phyloP scores from a whole-genome alignment of 1,140 invertebrate species.

The Drosophila micromelanica region DNA sequence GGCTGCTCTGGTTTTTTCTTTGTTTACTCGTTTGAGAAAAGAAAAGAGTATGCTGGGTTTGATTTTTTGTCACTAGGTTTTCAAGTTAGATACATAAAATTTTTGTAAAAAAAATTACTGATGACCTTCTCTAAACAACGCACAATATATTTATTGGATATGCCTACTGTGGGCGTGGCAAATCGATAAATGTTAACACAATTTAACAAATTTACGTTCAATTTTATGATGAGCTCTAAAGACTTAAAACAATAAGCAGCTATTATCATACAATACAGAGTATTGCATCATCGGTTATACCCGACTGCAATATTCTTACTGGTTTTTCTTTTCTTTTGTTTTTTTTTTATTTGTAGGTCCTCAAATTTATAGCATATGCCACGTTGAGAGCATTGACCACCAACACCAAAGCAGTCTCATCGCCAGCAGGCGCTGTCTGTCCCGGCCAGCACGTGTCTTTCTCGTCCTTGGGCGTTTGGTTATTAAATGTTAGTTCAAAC shows the following conservation, averaged over 20 bases:
- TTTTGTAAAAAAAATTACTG: too few species aligned
- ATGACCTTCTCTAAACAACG: too few species aligned
- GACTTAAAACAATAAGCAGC: too few species aligned
- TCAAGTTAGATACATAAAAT: too few species aligned
- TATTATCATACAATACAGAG: too few species aligned
- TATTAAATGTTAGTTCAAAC: constrained; percentile 73
- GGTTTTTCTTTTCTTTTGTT: not conserved
- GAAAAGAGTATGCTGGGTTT: not conserved
- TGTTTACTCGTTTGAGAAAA: not conserved
- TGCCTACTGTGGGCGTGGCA: too few species aligned
- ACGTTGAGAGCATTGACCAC: constrained; percentile 45
- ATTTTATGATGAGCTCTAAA: too few species aligned
- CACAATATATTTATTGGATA: too few species aligned
- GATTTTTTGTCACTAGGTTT: not conserved
- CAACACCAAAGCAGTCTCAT: constrained; percentile 9
- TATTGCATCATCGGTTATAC: too few species aligned
- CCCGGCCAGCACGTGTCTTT: constrained; percentile 49
- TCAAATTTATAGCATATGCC: constrained; percentile 55
- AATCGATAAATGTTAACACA: too few species aligned
- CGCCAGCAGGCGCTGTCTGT: not conserved
- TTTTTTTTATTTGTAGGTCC: constrained; percentile 15
- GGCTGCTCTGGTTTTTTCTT: not conserved
- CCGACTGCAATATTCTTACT: too few species aligned
- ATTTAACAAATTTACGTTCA: too few species aligned
- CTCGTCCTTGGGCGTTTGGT: constrained; percentile 65